Base-by-base conservation (phyloP, 1,140 invertebrate genomes). In the Papilio polyxenes region DNA sequence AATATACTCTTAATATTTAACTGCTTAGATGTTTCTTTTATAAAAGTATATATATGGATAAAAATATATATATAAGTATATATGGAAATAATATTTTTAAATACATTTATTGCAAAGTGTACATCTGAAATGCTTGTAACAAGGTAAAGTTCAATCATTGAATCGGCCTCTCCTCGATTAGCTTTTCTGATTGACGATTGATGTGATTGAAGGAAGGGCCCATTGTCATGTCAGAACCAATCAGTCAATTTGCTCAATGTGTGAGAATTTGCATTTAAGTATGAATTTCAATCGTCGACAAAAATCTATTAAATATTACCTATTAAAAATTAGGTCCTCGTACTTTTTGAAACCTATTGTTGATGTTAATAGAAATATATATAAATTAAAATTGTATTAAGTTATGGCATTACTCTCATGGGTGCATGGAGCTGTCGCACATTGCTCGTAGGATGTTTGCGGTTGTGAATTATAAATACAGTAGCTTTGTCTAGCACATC, bases 391-490 rank as follows among this genome's bases (percentile, higher is more conserved):
- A 69, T 83, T 79, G 82, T 69, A 37, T 84, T 84, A 82, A 83
- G 53, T 82, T 82, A 81, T 84, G 85, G 78, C 53, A 82, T 82
- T 82, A 83, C 80, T 87, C 84, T 83, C 85, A 85, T 84, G 85
- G 86, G 69, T 82, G 65, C 77, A 81, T 65, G 83, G 74, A 79
- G 75, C 56, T 80, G 83, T 82, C 83, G 86, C 88, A 83, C 83
- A 86, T 89, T 87, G 83, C 87, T 88, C 83, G 86, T 89, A 85
- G 88, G 87, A 89, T 88, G 89, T 89, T 88, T 85, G 89, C 86
- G 86, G 89, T 89, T 91, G 87, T 89, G 90, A 88, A 92, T 92
- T 87, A 87, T 87, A 90, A 92, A 91, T 90, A 86, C 86, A 75
- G 79, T 72, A 72, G 65, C 65, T 72, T 72, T 72, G 76, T 86